Conservation (phyloP, 2,888 invertebrate species). For the Oligia fasciuncula region DNA sequence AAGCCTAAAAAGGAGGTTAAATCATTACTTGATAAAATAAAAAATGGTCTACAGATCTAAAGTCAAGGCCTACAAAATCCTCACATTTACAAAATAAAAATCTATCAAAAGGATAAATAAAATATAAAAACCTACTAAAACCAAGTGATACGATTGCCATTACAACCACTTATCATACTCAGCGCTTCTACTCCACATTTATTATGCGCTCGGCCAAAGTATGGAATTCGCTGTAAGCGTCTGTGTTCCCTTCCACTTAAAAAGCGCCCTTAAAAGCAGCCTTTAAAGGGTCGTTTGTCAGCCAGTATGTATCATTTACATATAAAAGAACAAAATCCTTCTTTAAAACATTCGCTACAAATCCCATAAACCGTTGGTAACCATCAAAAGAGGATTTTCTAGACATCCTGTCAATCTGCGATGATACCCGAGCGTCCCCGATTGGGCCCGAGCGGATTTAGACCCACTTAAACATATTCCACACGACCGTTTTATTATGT, state of each 20-base stretch:
- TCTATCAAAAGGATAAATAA: too few relatives aligned
- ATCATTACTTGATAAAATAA: too few relatives aligned
- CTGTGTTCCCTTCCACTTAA: background rate
- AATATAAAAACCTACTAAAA: too few relatives aligned
- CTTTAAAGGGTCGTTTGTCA: background rate
- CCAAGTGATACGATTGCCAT: too few relatives aligned
- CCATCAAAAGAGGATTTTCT: conserved; percentile 31
- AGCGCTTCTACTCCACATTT: background rate
- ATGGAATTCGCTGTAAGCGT: background rate
- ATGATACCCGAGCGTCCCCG: conserved; percentile 33
- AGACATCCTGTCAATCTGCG: conserved; percentile 43
- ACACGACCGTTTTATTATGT: conserved; percentile 28
- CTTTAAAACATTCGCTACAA: conserved; percentile 7
- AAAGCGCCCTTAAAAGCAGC: too few relatives aligned
- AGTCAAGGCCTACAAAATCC: too few relatives aligned
- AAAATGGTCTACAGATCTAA: too few relatives aligned
- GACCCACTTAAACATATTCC: conserved; percentile 40
- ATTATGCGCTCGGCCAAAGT: background rate
- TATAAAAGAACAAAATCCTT: conserved; percentile 33
- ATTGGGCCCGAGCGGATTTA: conserved; percentile 42
- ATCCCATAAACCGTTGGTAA: conserved; percentile 34
- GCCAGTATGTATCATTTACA: conserved; percentile 29
- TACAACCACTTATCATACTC: too few relatives aligned
- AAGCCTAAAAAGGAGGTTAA: too few relatives aligned
- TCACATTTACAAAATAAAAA: too few relatives aligned